Conservation (phyloP, 2,797 vertebrate species). For the Tarsius wallacei region DNA sequence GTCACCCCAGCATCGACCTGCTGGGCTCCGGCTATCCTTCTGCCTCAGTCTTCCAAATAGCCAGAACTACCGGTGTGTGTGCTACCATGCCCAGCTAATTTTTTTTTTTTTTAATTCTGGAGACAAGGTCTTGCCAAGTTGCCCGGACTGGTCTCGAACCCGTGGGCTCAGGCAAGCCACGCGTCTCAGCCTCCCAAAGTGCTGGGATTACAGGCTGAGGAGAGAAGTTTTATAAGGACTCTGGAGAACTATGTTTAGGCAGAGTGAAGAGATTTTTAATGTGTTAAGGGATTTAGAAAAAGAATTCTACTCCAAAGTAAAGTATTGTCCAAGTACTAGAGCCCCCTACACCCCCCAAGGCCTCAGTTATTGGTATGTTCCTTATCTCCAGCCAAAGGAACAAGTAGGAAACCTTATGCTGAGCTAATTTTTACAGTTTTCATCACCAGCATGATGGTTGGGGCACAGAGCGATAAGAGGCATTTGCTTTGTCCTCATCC, state of each 20-base stretch:
- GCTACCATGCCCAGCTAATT: too few species aligned
- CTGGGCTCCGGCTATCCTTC: too few species aligned
- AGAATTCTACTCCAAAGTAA: constrained; percentile 53
- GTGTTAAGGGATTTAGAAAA: constrained; percentile 41
- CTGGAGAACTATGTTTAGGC: neutral
- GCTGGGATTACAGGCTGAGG: too few species aligned
- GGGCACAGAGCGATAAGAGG: neutral
- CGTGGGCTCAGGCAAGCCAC: too few species aligned
- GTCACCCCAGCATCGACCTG: too few species aligned
- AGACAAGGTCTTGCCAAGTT: too few species aligned
- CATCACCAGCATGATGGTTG: neutral
- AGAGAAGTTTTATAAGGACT: neutral
- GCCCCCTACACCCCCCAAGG: neutral
- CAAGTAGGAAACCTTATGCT: neutral
- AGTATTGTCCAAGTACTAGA: neutral
- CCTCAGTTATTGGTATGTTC: neutral
- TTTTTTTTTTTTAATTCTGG: too few species aligned
- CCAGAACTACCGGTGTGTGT: too few species aligned
- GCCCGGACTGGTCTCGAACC: too few species aligned
- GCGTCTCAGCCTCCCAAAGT: too few species aligned
- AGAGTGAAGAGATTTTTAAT: constrained; percentile 31
- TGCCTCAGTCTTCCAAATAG: too few species aligned
- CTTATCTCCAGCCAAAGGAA: constrained; percentile 54
- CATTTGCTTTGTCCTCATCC: neutral
- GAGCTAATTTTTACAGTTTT: neutral